Evolutionary conservation across 2,888 invertebrate species (phyloP).

Genomic region (Ferdinandea cuprea): DNA sequence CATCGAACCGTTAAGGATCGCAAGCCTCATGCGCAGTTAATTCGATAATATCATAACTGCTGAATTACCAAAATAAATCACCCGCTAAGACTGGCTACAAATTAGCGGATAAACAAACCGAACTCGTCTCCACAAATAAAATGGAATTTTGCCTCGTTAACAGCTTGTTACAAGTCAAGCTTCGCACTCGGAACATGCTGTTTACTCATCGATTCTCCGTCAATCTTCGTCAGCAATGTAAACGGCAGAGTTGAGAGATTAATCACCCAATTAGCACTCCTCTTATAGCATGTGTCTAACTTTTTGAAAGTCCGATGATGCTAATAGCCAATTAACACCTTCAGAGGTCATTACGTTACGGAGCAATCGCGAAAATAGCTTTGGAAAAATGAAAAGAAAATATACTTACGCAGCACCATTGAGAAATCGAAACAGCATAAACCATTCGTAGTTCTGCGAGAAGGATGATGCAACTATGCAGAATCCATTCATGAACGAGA

Average conservation of each 20-base stretch:
- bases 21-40: neutral
- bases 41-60: neutral
- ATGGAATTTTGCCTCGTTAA: conserved; percentile 9
- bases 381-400: conserved; percentile 25
- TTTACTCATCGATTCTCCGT: conserved; percentile 3
- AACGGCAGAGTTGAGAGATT: conserved; percentile 39
- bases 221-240: conserved; percentile 2
- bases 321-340: conserved; percentile 63
- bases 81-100: neutral
- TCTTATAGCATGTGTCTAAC: conserved; percentile 19
- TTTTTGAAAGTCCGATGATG: conserved; percentile 57
- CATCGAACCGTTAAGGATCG: neutral
- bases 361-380: conserved; percentile 37
- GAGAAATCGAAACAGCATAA: conserved; percentile 94
- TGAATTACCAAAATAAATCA: conserved; percentile 11
- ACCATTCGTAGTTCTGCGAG: conserved; percentile 93
- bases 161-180: conserved; percentile 17
- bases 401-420: conserved; percentile 96
- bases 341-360: conserved; percentile 45
- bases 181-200: conserved; percentile 6
- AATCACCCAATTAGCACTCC: conserved; percentile 69
- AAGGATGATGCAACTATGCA: conserved; percentile 96
- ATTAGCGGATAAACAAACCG: conserved; percentile 23
- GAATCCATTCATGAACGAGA: conserved; percentile 94
- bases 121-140: conserved; percentile 10